These are phyloP conservation scores for Leptura quadrifasciata DNA, from an alignment of 2,888 invertebrate species.

Conservation along the genomic window DNA sequence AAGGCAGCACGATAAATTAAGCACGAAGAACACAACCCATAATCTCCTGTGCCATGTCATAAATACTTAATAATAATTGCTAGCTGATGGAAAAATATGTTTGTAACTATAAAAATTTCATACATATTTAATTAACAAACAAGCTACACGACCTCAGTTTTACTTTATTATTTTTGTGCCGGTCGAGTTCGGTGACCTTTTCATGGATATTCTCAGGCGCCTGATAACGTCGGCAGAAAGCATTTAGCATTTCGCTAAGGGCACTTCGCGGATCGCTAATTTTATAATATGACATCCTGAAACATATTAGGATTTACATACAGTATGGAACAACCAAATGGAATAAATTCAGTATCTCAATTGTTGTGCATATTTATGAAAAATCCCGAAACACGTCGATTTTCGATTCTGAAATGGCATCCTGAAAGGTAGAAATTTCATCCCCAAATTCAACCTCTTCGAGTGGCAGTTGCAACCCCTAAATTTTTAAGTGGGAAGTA, in stretches of 20 bases:
- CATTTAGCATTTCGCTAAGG: not conserved
- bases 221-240: not conserved
- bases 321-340: too few relatives aligned
- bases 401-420: too few relatives aligned
- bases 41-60: not conserved
- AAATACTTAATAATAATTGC: not conserved
- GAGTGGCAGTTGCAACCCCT: too few relatives aligned
- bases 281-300: not conserved
- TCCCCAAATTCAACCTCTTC: too few relatives aligned
- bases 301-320: too few relatives aligned
- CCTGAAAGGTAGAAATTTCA: too few relatives aligned
- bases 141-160: not conserved
- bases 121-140: not conserved
- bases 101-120: not conserved
- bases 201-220: not conserved
- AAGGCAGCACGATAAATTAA: not conserved
- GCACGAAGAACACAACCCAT: not conserved
- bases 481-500: too few relatives aligned
- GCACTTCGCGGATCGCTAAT: not conserved
- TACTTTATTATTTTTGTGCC: not conserved
- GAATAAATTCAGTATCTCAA: too few relatives aligned
- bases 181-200: conserved; percentile 2
- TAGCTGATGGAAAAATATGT: not conserved
- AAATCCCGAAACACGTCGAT: too few relatives aligned
- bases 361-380: too few relatives aligned